phyloP scores from a whole-genome alignment of 1,140 invertebrate species.

The Cydia fagiglandana region DNA sequence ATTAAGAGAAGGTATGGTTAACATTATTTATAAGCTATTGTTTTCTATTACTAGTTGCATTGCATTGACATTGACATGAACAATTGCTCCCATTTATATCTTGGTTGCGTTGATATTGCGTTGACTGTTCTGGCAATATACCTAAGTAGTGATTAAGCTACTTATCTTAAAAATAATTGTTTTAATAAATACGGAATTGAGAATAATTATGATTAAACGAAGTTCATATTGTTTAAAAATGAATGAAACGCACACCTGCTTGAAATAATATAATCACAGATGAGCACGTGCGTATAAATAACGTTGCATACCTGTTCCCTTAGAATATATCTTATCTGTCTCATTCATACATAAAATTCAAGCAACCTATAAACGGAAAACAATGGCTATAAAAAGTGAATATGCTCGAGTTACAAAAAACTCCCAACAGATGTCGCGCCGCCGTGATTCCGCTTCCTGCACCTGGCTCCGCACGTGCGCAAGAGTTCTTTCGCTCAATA shows the following conservation, averaged over 20 bases:
- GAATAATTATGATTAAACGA: not conserved
- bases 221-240: not conserved
- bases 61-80: too few relatives aligned
- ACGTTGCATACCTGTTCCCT: not conserved
- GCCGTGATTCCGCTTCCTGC: conserved; percentile 30
- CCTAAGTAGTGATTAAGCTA: too few relatives aligned
- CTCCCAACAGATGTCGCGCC: conserved; percentile 19
- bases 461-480: conserved; percentile 29
- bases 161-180: too few relatives aligned
- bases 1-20: too few relatives aligned
- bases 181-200: too few relatives aligned
- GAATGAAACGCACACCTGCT: not conserved
- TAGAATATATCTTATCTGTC: not conserved
- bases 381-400: not conserved
- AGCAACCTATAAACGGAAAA: not conserved
- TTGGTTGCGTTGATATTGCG: too few relatives aligned
- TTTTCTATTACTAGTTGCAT: too few relatives aligned
- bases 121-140: too few relatives aligned
- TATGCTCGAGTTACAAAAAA: conserved; percentile 22
- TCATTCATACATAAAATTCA: not conserved
- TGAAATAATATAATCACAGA: not conserved
- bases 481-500: conserved; percentile 3
- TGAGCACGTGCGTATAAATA: conserved; percentile 4
- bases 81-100: too few relatives aligned
- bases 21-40: too few relatives aligned